These are phyloP conservation scores for Epinotia brunnichana DNA, from an alignment of 2,888 invertebrate species.

Conservation along the genomic window DNA sequence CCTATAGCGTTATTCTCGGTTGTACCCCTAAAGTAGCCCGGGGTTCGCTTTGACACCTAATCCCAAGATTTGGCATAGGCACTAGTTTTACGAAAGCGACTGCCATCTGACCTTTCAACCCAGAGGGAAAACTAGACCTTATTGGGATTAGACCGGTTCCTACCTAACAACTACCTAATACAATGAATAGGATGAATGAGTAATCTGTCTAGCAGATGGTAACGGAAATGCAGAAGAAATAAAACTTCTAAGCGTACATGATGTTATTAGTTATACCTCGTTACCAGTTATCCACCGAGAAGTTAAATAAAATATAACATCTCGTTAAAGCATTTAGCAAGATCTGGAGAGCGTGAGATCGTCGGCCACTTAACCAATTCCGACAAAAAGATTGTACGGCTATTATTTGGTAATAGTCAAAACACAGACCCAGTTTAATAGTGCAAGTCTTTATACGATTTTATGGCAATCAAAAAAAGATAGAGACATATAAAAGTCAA, in stretches of 20 bases:
- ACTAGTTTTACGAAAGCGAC: too few relatives aligned
- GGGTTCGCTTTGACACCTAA: too few relatives aligned
- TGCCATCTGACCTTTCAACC: too few relatives aligned
- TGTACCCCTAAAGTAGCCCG: too few relatives aligned
- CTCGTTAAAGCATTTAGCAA: constrained; percentile 7
- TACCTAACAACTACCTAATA: too few relatives aligned
- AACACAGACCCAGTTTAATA: not conserved
- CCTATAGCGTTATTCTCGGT: too few relatives aligned
- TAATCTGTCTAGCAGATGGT: not conserved
- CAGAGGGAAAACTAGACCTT: too few relatives aligned
- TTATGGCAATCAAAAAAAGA: constrained; percentile 2
- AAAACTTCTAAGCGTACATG: constrained; percentile 1
- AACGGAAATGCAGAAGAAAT: not conserved
- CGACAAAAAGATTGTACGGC: constrained; percentile 15
- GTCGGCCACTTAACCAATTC: constrained; percentile 8
- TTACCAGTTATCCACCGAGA: not conserved
- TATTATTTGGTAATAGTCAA: constrained; percentile 19
- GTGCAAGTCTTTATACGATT: constrained; percentile 13
- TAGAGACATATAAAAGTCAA: not conserved
- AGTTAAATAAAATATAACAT: constrained; percentile 10
- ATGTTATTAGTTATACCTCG: constrained; percentile 13
- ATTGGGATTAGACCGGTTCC: too few relatives aligned
- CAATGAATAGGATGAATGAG: too few relatives aligned
- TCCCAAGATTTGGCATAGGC: too few relatives aligned
- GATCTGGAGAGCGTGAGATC: not conserved